These are phyloP conservation scores for Drosophila paramelanica DNA, from an alignment of 2,888 invertebrate genomes.

Conservation along the genomic window DNA sequence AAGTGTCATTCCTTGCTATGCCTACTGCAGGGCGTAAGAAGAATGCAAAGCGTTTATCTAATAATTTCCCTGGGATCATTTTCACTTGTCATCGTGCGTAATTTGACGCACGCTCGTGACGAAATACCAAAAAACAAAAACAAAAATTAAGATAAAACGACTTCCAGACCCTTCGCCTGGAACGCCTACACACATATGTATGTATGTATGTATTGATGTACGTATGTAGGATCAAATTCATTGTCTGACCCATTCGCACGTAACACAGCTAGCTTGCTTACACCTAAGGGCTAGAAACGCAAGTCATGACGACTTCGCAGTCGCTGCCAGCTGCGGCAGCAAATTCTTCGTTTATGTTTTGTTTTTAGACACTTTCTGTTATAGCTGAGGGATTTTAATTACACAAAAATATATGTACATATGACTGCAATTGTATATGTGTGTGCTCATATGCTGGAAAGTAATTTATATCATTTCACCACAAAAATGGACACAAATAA, in stretches of 20 bases:
- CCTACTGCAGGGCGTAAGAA: neutral
- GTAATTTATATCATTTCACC: constrained; percentile 17
- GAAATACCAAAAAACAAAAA: constrained; percentile 18
- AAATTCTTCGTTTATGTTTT: constrained; percentile 24
- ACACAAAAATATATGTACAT: neutral
- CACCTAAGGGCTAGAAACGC: constrained; percentile 36
- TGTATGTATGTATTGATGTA: no score
- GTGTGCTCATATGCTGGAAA: neutral
- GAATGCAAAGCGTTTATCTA: constrained; percentile 8
- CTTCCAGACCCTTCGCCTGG: constrained; percentile 20
- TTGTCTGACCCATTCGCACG: constrained; percentile 33
- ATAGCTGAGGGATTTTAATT: constrained; percentile 14
- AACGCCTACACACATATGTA: neutral
- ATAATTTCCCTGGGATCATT: constrained; percentile 30
- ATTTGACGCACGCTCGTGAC: constrained; percentile 25
- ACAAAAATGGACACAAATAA: constrained; percentile 13
- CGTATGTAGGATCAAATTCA: neutral
- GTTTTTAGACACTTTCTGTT: constrained; percentile 11
- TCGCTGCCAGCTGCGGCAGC: constrained; percentile 10
- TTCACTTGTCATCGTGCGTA: constrained; percentile 43
- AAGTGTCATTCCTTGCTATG: constrained; percentile 1
- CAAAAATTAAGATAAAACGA: neutral
- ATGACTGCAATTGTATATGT: neutral
- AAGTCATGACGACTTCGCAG: constrained; percentile 48
- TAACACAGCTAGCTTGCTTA: constrained; percentile 16